These are phyloP conservation scores for Sarotherodon lohbergeri DNA, from an alignment of 2,113 vertebrate species.

Conservation along the genomic window DNA sequence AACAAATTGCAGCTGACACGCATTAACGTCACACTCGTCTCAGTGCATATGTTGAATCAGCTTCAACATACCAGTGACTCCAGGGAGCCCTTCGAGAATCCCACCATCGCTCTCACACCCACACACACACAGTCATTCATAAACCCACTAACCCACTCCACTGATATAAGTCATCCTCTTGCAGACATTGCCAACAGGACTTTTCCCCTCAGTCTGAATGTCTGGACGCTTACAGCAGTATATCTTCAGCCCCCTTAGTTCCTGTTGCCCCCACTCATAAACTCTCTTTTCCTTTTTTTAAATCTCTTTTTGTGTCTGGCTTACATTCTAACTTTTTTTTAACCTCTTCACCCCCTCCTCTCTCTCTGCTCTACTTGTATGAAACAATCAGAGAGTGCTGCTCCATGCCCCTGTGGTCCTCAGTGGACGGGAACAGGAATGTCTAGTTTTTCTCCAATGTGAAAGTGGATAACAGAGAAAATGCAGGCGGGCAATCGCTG, in stretches of 20 bases:
- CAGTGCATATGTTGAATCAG: neutral
- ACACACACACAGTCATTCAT: neutral
- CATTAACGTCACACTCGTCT: neutral
- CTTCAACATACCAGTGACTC: neutral
- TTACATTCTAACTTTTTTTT: neutral
- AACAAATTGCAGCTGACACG: neutral
- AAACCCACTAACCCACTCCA: neutral
- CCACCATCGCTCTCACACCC: neutral
- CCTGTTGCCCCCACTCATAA: neutral
- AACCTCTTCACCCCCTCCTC: neutral
- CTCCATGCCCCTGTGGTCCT: slow-evolving; percentile 8
- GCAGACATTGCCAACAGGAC: slow-evolving; percentile 27
- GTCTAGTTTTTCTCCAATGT: neutral
- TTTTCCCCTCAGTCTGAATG: neutral
- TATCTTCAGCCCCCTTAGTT: neutral
- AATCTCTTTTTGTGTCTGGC: neutral
- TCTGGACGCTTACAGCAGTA: neutral
- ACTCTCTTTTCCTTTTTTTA: neutral
- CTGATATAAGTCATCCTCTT: slow-evolving; percentile 17
- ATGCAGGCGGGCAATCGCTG: neutral
- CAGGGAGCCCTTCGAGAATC: neutral
- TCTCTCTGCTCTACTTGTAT: neutral
- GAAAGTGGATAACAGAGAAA: neutral
- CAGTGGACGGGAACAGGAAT: slow-evolving; percentile 51
- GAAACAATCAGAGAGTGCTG: slow-evolving; percentile 31